phyloP scores from a whole-genome alignment of 2,888 invertebrate species.

The Apamea sordens region DNA sequence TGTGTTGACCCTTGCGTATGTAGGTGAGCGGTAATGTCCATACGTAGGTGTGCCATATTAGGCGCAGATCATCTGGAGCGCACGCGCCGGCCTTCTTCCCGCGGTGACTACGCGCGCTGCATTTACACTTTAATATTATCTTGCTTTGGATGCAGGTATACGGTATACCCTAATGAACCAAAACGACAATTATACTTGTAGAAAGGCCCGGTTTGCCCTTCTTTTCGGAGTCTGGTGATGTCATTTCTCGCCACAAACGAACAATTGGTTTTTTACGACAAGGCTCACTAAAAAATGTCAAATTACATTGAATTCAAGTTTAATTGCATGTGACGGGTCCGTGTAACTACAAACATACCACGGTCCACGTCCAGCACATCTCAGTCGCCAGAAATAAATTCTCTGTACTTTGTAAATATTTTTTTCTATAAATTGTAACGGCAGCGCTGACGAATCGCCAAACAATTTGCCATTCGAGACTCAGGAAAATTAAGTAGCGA shows the following conservation, averaged over 20 bases:
- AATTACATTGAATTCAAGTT: constrained; percentile 36
- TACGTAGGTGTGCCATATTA: constrained; percentile 73
- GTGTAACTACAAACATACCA: background rate
- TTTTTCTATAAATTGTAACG: constrained; percentile 41
- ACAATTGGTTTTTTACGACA: constrained; percentile 19
- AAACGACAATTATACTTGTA: background rate
- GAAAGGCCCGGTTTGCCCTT: constrained; percentile 3
- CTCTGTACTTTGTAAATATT: constrained; percentile 24
- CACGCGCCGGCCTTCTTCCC: constrained; percentile 59
- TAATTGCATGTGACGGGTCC: constrained; percentile 9
- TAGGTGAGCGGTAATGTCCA: constrained; percentile 76
- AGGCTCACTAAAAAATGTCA: constrained; percentile 38
- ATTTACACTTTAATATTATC: constrained; percentile 3
- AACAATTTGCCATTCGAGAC: constrained; percentile 37
- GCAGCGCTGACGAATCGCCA: constrained; percentile 47
- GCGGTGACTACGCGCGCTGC: constrained; percentile 14
- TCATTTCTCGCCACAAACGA: constrained; percentile 12
- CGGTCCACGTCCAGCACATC: constrained; percentile 3
- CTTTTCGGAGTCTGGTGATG: constrained; percentile 22
- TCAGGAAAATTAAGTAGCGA: constrained; percentile 37
- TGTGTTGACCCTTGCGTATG: constrained; percentile 55
- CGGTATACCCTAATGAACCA: background rate
- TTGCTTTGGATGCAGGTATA: background rate
- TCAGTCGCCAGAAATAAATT: constrained; percentile 46
- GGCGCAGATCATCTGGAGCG: constrained; percentile 71